These are phyloP conservation scores for Drosophila meridionalis DNA, from an alignment of 2,888 invertebrate genomes.

Conservation along the genomic window DNA sequence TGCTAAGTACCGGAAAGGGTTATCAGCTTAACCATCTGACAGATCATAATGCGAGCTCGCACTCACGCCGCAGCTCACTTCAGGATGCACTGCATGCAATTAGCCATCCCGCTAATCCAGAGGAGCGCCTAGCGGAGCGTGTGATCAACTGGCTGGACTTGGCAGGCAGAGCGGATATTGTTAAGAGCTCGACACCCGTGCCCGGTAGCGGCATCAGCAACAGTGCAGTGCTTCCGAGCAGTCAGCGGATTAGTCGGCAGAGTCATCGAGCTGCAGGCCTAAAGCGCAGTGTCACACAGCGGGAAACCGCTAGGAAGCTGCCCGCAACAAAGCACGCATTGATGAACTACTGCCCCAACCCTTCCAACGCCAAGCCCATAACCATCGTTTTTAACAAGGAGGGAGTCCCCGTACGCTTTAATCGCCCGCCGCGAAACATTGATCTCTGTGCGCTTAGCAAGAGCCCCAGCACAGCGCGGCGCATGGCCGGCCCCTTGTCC, in stretches of 20 bases:
- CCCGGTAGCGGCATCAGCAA: conserved; percentile 36
- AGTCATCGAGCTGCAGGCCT: conserved; percentile 45
- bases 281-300: conserved; percentile 43
- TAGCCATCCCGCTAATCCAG: conserved; percentile 64
- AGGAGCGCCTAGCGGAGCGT: conserved; percentile 88
- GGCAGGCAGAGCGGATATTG: conserved; percentile 87
- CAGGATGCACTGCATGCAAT: conserved; percentile 67
- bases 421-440: conserved; percentile 82
- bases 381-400: conserved; percentile 84
- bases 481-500: conserved; percentile 76
- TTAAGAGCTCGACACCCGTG: conserved; percentile 50
- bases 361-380: conserved; percentile 81
- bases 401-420: conserved; percentile 82
- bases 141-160: conserved; percentile 93
- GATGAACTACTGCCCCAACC: conserved; percentile 28
- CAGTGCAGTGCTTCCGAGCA: conserved; percentile 32
- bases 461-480: conserved; percentile 73
- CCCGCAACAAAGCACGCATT: conserved; percentile 17
- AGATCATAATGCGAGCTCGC: conserved; percentile 58
- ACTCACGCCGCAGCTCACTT: conserved; percentile 80
- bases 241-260: conserved; percentile 42
- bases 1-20: conserved; percentile 49
- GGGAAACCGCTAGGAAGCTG: conserved; percentile 45
- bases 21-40: conserved; percentile 53
- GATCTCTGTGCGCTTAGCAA: conserved; percentile 79